phyloP scores from a whole-genome alignment of 2,113 vertebrate species.

The Alouatta palliata region DNA sequence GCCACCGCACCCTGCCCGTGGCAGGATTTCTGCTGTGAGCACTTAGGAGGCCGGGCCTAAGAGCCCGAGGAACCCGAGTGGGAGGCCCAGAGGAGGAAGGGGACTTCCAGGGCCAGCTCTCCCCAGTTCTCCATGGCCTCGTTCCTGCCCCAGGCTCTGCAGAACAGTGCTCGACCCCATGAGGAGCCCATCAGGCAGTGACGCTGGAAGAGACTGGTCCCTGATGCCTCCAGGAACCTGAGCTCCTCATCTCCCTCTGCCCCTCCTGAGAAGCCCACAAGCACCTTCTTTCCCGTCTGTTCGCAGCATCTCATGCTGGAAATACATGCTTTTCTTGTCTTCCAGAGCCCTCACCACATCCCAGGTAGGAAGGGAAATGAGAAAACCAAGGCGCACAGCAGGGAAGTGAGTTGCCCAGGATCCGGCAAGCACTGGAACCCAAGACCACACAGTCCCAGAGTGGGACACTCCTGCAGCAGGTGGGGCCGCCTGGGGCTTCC shows the following conservation, averaged over 20 bases:
- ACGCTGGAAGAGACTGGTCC: background rate
- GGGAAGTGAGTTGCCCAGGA: fast-evolving
- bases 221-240: background rate
- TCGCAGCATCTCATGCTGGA: background rate
- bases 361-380: background rate
- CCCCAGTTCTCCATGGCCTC: fast-evolving
- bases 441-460: background rate
- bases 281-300: background rate
- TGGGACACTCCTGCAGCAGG: fast-evolving
- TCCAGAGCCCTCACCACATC: background rate
- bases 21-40: background rate
- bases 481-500: background rate
- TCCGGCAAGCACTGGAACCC: background rate
- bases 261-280: background rate
- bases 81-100: no score
- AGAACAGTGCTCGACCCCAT: background rate
- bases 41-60: background rate
- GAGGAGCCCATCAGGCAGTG: fast-evolving
- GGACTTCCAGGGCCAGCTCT: background rate
- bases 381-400: no score
- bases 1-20: fast-evolving
- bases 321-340: background rate
- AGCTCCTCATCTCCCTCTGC: fast-evolving
- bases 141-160: background rate
- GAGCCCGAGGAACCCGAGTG: background rate